Conservation (phyloP, 2,888 invertebrate species). For the Idaea biselata region DNA sequence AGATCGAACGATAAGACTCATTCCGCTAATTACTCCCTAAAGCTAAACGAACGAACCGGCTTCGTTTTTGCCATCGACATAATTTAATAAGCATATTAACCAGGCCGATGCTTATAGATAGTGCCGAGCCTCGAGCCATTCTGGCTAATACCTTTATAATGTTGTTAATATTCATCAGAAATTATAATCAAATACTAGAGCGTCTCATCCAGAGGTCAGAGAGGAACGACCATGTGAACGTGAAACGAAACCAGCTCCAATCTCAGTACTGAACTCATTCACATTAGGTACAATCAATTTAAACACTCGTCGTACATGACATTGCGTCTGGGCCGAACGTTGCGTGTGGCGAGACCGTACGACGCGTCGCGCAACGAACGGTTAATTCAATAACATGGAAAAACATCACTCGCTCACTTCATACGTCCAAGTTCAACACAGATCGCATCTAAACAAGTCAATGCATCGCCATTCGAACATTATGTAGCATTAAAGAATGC, state of each 20-base stretch:
- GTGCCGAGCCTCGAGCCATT: constrained; percentile 59
- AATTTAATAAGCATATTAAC: constrained; percentile 79
- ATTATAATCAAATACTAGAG: constrained; percentile 45
- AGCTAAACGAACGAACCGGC: constrained; percentile 66
- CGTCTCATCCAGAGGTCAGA: constrained; percentile 63
- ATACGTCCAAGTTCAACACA: constrained; percentile 49
- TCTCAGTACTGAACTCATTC: constrained; percentile 68
- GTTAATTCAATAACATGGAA: constrained; percentile 64
- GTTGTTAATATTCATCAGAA: constrained; percentile 51
- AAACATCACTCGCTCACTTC: constrained; percentile 46
- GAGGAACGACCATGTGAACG: constrained; percentile 76
- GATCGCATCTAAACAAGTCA: constrained; percentile 54
- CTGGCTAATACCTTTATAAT: constrained; percentile 67
- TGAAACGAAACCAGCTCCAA: constrained; percentile 69
- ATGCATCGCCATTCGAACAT: constrained; percentile 38
- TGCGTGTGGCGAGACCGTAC: constrained; percentile 64
- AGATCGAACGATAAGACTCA: constrained; percentile 72
- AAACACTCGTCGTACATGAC: constrained; percentile 61
- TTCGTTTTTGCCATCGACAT: constrained; percentile 75
- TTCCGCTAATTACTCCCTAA: constrained; percentile 80
- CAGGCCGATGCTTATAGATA: constrained; percentile 73
- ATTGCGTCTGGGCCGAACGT: constrained; percentile 52
- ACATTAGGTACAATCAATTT: constrained; percentile 72
- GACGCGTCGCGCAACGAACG: constrained; percentile 52
- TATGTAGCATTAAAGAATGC: constrained; percentile 37